Evolutionary conservation across 2,888 invertebrate species (phyloP), one percentile per base, ranked within the genome.

Genomic region (Papilio gigon): DNA sequence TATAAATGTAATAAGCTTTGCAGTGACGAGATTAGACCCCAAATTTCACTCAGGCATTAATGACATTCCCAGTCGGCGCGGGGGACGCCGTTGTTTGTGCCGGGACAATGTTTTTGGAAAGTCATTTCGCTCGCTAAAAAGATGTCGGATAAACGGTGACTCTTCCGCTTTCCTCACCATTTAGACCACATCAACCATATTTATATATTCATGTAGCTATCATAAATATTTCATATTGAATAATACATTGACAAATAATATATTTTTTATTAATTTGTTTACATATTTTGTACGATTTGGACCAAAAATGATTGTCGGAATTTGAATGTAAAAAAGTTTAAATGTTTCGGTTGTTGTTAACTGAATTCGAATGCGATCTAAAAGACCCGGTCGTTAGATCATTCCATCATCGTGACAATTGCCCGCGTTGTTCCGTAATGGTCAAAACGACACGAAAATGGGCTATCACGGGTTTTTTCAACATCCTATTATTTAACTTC

Each of bases 1-100:
- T 90, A 90, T 91, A 90, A 91, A 90, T 90, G 92, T 90, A 91
- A 91, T 91, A 90, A 90, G 91, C 90, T 91, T 89, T 88, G 87
- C 89, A 86, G 86, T 87, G 89, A 90, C 88, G 90, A 90, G 91
- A 91, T 91, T 91, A 90, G 88, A 87, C 87, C 89, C 89, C 86
- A 88, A 89, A 87, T 90, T 90, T 90, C 89, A 89, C 90, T 90
- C 88, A 86, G 88, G 87, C 90, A 90, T 90, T 92, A 92, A 91
- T 91, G 90, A 91, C 89, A 90, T 91, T 91, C 90, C 90, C 90
- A 89, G 88, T 88, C 80, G 84, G 82, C 85, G 85, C 83, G 84
- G 82, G 76, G 76, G 75, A 74, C 75, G 75, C 82, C 80, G 84
- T 88, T 87, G 89, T 89, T 90, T 86, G 82, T 84, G 82, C 75